These are phyloP conservation scores for Muricea muricata DNA, from an alignment of 92 coral and sea anemone genomes.

Conservation along the genomic window DNA sequence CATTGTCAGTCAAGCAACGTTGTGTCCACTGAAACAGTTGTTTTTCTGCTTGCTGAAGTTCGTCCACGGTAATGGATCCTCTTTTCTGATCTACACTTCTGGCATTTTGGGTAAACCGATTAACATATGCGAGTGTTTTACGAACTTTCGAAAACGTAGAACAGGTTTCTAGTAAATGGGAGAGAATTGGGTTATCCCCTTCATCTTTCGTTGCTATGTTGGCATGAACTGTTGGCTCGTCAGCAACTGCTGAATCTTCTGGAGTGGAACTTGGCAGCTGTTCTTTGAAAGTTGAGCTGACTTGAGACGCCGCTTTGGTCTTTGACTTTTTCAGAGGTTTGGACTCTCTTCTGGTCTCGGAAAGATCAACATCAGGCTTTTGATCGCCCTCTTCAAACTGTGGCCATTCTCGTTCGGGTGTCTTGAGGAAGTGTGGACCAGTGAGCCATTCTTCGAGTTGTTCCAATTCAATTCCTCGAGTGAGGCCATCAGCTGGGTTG, in stretches of 20 bases:
- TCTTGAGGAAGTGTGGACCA: conserved; percentile 45
- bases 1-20: conserved; percentile 23
- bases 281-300: too few species aligned
- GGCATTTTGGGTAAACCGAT: conserved; percentile 53
- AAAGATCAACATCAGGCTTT: too few species aligned
- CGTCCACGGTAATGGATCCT: conserved; percentile 48
- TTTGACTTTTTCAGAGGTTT: neutral
- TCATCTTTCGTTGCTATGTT: too few species aligned
- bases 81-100: conserved; percentile 1
- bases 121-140: conserved; percentile 61
- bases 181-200: conserved; percentile 36
- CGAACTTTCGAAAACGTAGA: conserved; percentile 59
- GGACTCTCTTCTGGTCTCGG: too few species aligned
- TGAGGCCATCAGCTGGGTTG: conserved; percentile 73
- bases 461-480: conserved; percentile 39
- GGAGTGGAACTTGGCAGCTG: too few species aligned
- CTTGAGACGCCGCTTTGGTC: neutral
- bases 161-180: conserved; percentile 54
- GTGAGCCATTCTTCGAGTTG: conserved; percentile 24
- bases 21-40: conserved; percentile 68
- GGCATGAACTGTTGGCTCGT: too few species aligned
- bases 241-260: too few species aligned
- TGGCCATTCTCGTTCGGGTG: conserved; percentile 55
- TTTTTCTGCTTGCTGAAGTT: conserved; percentile 49
- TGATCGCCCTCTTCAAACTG: conserved; percentile 37